These are phyloP conservation scores for Sparus aurata DNA, from an alignment of 2,797 vertebrate genomes.

Conservation along the genomic window DNA sequence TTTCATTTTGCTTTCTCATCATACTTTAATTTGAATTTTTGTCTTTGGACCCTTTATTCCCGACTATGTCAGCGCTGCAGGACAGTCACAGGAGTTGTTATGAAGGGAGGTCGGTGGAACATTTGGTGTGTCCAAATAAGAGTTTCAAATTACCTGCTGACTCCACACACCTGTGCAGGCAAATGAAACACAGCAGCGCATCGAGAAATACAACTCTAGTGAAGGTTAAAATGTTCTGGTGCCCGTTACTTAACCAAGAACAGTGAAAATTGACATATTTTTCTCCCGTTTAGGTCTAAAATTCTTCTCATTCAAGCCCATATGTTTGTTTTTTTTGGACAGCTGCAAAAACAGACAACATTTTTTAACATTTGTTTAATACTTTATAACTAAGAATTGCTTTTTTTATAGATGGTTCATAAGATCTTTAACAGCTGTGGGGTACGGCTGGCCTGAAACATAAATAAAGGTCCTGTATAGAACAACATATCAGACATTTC, in stretches of 20 bases:
- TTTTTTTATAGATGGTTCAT: neutral
- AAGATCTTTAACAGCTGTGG: neutral
- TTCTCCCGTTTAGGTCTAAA: too few species aligned
- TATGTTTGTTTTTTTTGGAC: too few species aligned
- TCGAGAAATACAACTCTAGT: neutral
- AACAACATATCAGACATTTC: neutral
- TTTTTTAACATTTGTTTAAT: neutral
- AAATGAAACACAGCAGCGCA: neutral
- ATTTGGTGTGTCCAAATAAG: neutral
- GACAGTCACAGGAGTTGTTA: neutral
- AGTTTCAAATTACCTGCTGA: neutral
- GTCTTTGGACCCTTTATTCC: neutral
- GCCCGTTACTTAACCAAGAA: too few species aligned
- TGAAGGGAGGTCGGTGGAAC: neutral
- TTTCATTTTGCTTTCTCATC: neutral
- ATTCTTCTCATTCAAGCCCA: too few species aligned
- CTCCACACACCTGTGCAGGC: neutral
- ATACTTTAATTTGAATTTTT: slow-evolving; percentile 67
- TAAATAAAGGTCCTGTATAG: too few species aligned
- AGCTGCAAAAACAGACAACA: neutral
- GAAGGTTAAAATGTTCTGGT: too few species aligned
- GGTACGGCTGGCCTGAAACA: neutral
- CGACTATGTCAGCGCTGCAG: accelerated
- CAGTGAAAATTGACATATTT: too few species aligned
- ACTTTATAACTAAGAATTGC: neutral